phyloP scores from a whole-genome alignment of 92 coral and sea anemone species.

The Umimayanthus chanpuru region DNA sequence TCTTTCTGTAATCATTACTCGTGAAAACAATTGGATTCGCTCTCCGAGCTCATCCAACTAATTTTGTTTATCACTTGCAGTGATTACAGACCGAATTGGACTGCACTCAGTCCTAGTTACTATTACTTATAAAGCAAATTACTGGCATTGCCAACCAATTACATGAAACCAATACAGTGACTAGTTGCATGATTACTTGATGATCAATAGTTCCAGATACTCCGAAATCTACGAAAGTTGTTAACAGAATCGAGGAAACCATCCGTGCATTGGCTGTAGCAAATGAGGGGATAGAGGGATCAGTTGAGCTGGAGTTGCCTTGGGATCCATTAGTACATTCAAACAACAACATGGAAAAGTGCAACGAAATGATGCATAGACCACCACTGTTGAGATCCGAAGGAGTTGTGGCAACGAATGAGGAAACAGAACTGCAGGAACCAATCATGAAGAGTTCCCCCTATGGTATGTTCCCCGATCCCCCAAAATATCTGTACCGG shows the following conservation, averaged over 20 bases:
- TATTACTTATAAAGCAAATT: background rate
- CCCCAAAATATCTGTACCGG: no score
- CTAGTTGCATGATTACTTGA: background rate
- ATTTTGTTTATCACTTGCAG: no score
- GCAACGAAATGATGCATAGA: constrained; percentile 28
- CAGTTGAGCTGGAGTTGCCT: constrained; percentile 76
- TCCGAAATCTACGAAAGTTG: constrained; percentile 24
- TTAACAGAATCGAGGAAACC: constrained; percentile 30
- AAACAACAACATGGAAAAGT: constrained; percentile 51
- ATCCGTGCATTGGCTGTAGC: constrained; percentile 19
- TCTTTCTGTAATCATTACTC: no score
- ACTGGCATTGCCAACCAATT: background rate
- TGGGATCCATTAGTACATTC: constrained; percentile 87
- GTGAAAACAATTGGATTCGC: no score
- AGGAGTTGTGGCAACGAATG: background rate
- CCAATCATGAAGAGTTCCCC: constrained; percentile 13
- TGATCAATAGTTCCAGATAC: constrained; percentile 53
- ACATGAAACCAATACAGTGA: background rate
- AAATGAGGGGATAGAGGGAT: constrained; percentile 64
- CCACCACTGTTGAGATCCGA: constrained; percentile 30
- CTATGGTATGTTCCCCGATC: constrained; percentile 3
- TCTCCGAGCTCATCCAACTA: no score
- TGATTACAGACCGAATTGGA: no score
- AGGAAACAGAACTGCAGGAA: constrained; percentile 6
- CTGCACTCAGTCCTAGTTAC: no score